Evolutionary conservation across 2,888 invertebrate species (phyloP).

Genomic region (Oxystoma pomonae): DNA sequence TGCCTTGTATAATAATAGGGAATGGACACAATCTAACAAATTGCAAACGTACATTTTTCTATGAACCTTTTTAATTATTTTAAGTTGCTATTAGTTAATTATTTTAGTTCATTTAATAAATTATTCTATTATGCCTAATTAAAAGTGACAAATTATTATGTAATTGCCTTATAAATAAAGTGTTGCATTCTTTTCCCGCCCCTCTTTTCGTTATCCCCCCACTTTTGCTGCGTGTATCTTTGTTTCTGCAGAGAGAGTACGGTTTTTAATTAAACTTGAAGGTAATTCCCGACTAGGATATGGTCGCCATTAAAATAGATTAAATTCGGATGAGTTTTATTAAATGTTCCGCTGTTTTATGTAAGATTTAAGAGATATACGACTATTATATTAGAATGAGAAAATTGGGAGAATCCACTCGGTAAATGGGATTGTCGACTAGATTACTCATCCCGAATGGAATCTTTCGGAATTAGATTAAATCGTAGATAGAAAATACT

Average conservation of each 20-base stretch:
- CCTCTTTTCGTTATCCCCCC: not conserved
- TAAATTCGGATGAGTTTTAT: conserved; percentile 46
- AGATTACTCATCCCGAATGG: not conserved
- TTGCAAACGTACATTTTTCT: too few species aligned
- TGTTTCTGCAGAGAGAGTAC: conserved; percentile 12
- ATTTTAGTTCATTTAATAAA: too few species aligned
- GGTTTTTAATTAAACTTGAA: conserved; percentile 43
- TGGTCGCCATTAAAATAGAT: conserved; percentile 46
- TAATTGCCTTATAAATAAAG: too few species aligned
- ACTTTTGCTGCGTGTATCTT: conserved; percentile 14
- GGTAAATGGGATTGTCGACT: not conserved
- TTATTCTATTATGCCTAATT: too few species aligned
- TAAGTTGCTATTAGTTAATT: too few species aligned
- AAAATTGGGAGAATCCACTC: not conserved
- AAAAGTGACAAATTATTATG: too few species aligned
- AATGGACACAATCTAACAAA: too few species aligned
- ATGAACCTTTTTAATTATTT: too few species aligned
- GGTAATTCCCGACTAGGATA: conserved; percentile 44
- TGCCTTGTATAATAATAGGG: too few species aligned
- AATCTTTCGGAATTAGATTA: not conserved
- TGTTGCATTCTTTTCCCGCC: conserved; percentile 18
- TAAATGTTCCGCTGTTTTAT: conserved; percentile 42
- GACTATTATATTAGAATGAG: not conserved
- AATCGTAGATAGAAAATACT: too few species aligned
- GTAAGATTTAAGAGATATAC: not conserved